Conservation (phyloP, 2,888 invertebrate species). For the Agriotes lineatus region DNA sequence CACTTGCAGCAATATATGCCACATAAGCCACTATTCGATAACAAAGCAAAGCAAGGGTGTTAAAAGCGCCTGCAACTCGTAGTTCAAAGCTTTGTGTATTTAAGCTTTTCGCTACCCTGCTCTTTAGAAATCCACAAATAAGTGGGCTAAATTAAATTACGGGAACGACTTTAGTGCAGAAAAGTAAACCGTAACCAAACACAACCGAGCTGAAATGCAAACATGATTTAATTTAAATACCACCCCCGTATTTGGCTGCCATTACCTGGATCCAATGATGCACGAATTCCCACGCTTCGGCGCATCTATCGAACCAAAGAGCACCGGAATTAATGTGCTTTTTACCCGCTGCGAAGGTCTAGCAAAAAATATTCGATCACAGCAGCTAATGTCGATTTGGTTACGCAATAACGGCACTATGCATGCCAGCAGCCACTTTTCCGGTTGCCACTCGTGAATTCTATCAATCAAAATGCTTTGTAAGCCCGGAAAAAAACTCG, state of each 20-base stretch:
- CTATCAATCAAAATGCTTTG: constrained; percentile 49
- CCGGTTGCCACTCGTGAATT: constrained; percentile 49
- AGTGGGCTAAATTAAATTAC: constrained; percentile 13
- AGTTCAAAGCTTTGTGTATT: constrained; percentile 14
- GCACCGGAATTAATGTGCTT: constrained; percentile 46
- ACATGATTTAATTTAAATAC: constrained; percentile 34
- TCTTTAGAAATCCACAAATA: constrained; percentile 7
- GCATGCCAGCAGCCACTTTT: constrained; percentile 50
- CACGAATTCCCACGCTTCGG: constrained; percentile 41
- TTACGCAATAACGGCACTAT: constrained; percentile 30
- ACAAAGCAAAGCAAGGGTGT: constrained; percentile 12
- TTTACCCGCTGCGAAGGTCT: constrained; percentile 34
- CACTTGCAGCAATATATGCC: too few relatives aligned
- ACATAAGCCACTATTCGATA: constrained; percentile 1
- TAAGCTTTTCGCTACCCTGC: neutral
- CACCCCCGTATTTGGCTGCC: constrained; percentile 19
- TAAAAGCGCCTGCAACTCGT: neutral
- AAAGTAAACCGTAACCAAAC: constrained; percentile 21
- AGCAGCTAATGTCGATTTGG: constrained; percentile 30
- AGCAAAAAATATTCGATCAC: constrained; percentile 27
- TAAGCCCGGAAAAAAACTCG: constrained; percentile 27
- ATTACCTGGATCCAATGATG: constrained; percentile 34
- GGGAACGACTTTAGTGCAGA: constrained; percentile 10
- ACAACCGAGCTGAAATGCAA: constrained; percentile 17
- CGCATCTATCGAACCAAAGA: constrained; percentile 34